Evolutionary conservation across 2,888 invertebrate species (phyloP), one percentile per base, ranked within the genome.

Genomic region (Nasonia oneida): DNA sequence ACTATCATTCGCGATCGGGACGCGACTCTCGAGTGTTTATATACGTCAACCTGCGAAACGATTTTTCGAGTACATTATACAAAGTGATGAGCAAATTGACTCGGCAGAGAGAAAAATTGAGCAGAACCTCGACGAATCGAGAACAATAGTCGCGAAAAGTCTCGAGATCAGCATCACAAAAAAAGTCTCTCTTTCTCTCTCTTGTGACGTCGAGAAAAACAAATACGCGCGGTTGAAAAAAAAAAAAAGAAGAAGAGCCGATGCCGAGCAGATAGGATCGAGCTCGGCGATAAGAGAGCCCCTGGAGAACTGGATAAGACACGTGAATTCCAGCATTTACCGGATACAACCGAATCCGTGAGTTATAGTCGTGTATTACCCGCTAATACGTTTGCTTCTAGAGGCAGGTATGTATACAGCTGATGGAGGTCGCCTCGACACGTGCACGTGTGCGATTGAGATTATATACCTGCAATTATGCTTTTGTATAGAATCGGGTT

Each of bases 241-340:
- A 37, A 15, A 29, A 37, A 70, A 5, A 70, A 70, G 33, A 73
- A 42, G n/a, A 42, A 6, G 15, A 39, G 39, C n/a, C 23, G 73
- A n/a, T 12, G 73, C 42, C 6, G n/a, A 71, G 71, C 39, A 42
- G 73, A 73, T 42, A 39, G 23, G 12, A 42, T 73, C 37, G 47
- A n/a, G 50, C 73, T n/a, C 1, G 39, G 33, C 64, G 85, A 81
- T 81, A 77, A 33, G 78, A n/a, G 6, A 12, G 50, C 42, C n/a
- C 4, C n/a, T 23, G 50, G 50, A 29, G 8, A 82, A 84, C 82
- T 75, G 85, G 87, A 71, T 85, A 67, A 73, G 85, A 83, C 83
- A 70, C 83, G 85, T 76, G 61, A 47, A 85, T 85, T 78, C 87
- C 79, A 81, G 85, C 83, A 85, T 76, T 87, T 87, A 87, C 87